Evolutionary conservation across 2,797 vertebrate genomes (phyloP).

Genomic region (Momotus momota): DNA sequence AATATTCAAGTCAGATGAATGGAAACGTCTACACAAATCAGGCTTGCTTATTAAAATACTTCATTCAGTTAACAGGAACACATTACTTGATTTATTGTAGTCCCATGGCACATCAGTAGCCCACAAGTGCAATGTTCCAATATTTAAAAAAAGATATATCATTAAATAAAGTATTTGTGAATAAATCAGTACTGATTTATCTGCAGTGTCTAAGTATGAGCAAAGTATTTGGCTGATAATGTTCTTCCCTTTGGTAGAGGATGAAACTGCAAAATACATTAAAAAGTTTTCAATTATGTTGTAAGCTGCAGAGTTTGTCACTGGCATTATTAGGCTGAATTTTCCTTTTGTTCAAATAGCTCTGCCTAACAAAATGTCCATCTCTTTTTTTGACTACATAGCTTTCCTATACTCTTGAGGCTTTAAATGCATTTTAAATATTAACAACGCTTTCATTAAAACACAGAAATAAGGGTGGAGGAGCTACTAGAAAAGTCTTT

Average conservation of each 20-base stretch:
- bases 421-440: constrained; percentile 76
- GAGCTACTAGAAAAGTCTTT: constrained; percentile 51
- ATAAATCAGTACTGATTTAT: constrained; percentile 34
- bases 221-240: not conserved
- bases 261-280: not conserved
- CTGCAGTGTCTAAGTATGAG: not conserved
- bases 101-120: not conserved
- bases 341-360: constrained; percentile 58
- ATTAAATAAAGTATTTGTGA: constrained; percentile 27
- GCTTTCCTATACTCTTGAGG: constrained; percentile 22
- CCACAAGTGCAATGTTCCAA: not conserved
- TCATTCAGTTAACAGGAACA: not conserved
- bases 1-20: not conserved
- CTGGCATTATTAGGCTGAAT: constrained; percentile 18
- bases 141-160: constrained; percentile 31
- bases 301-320: constrained; percentile 41
- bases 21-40: not conserved
- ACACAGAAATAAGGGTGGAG: constrained; percentile 56
- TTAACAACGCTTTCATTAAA: constrained; percentile 73
- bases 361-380: constrained; percentile 58
- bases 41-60: not conserved
- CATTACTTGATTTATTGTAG: not conserved
- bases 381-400: constrained; percentile 10
- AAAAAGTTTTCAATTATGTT: constrained; percentile 43
- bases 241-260: not conserved